Evolutionary conservation across 2,797 vertebrate species (phyloP), one percentile per base, ranked within the genome.

Genomic region (Danio choprae): DNA sequence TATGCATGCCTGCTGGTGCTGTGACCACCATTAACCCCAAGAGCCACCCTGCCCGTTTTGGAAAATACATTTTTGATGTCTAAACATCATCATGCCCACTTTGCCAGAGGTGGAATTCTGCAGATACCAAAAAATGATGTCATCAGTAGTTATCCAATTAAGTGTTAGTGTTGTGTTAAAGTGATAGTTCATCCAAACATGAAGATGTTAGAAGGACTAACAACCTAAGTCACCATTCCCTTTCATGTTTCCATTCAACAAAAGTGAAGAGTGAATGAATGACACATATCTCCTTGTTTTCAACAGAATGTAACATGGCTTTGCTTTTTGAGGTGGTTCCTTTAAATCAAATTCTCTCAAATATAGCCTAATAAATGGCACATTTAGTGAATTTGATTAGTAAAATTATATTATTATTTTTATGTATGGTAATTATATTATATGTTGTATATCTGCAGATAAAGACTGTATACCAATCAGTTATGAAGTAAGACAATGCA

Each of bases 1-100:
- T 65, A 75, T 68, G 65, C 48, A 44, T 55, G 77, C 65, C 72
- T 48, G 60, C 16, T 79, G 74, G 60, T 65, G 69, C 50, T 77
- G 63, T 64, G 55, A 68, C 68, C 67, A 67, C 15, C 69, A 59
- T 43, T 79, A 62, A 73, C 74, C 81, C 40, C 29, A 18, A n/a
- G 46, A 80, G 16, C 59, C 13, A n/a, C 8, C 38, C 60, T 68
- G 67, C 22, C 56, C 71, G 51, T 83, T 73, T 60, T 78, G 77
- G 74, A 55, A 75, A 70, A 63, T 48, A 15, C 16, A 53, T 44
- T 36, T 73, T 46, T 22, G 16, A 67, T 75, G 60, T 77, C 53
- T 70, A 53, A 44, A 18, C 44, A 70, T 41, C 40, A 63, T n/a
- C n/a, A 43, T 46, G 53, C 20, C 10, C 51, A 53, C 29, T 56